Base-by-base conservation (phyloP, 1,140 invertebrate genomes). In the Acromyrmex echinatior region DNA sequence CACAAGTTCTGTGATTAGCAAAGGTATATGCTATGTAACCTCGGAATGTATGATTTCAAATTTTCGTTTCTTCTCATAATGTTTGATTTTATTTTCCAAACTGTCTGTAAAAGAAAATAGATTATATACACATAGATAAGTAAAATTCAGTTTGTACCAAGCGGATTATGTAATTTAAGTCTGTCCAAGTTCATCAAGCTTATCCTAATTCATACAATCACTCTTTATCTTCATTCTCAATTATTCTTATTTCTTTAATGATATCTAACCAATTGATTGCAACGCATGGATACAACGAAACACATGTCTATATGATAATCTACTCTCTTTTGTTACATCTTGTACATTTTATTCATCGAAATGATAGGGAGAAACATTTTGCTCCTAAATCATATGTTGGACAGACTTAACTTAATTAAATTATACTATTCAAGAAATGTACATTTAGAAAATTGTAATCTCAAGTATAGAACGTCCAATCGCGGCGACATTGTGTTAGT, bases 71-170 rank as follows among this genome's bases (percentile, higher is more conserved):
- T 97, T 98, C 18, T 96, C 96, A 91, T 96, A 98, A 93, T 97
- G 96, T 88, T 97, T 96, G 74, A 98, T 97, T 81, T 96, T 96
- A 91, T 97, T 96, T 94, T 98, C 97, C 88, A 98, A 95, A 89
- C 97, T 98, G 82, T 97, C 97, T 97, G 94, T 70, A 96, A 96
- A 86, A 90, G 82, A 92, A 86, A 91, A 92, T 58, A 53, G 12
- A 66, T 71, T 84, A 76, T 84, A 74, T 56, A 79, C 10, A 39
- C n/a, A 10, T 53, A 58, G 53, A 60, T 25, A 71, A 71, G 12
- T 45, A n/a, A 80, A 60, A 81, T 35, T 80, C 51, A 31, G 16
- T 71, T 81, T 71, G 31, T 81, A 58, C 12, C 60, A 25, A 70
- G 31, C 1, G 12, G n/a, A 25, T 16, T 58, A 71, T n/a, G 16